A percentile compares a stretch with the other conserved stretches of the same genome.
These are phyloP conservation scores for Holocentrus rufus DNA, from an alignment of 2,797 vertebrate species.

Conservation along the genomic window DNA sequence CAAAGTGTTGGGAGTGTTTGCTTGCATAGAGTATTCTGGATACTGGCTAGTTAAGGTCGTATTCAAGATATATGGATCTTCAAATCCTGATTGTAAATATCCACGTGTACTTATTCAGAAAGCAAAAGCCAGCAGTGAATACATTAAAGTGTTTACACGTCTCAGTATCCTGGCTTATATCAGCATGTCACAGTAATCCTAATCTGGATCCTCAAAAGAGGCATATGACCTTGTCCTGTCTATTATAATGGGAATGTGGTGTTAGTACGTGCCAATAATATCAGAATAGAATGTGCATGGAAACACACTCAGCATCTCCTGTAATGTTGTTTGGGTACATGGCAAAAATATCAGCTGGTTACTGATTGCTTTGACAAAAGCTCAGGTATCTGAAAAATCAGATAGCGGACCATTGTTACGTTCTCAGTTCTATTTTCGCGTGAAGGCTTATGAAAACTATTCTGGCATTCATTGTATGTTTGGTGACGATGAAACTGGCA, in stretches of 20 bases:
- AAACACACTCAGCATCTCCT: conserved; percentile 25
- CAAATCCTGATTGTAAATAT: background rate
- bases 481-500: conserved; percentile 52
- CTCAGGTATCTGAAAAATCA: conserved; percentile 61
- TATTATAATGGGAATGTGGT: conserved; percentile 10
- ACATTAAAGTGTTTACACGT: background rate
- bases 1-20: conserved; percentile 19
- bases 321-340: conserved; percentile 50
- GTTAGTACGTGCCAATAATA: background rate
- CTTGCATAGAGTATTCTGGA: conserved; percentile 14
- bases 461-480: conserved; percentile 32
- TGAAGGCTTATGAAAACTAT: conserved; percentile 34
- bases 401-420: conserved; percentile 29
- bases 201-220: background rate
- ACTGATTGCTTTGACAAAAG: conserved; percentile 50
- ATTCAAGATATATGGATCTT: background rate
- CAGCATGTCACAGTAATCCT: background rate
- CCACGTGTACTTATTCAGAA: background rate
- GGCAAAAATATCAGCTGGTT: conserved; percentile 47
- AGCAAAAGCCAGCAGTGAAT: background rate
- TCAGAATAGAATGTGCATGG: conserved; percentile 21
- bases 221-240: background rate
- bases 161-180: background rate
- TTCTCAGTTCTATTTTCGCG: conserved; percentile 14
- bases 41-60: conserved; percentile 3